Evolutionary conservation across 2,797 vertebrate genomes (phyloP), one percentile per base, ranked within the genome.

Genomic region (Gila robusta): DNA sequence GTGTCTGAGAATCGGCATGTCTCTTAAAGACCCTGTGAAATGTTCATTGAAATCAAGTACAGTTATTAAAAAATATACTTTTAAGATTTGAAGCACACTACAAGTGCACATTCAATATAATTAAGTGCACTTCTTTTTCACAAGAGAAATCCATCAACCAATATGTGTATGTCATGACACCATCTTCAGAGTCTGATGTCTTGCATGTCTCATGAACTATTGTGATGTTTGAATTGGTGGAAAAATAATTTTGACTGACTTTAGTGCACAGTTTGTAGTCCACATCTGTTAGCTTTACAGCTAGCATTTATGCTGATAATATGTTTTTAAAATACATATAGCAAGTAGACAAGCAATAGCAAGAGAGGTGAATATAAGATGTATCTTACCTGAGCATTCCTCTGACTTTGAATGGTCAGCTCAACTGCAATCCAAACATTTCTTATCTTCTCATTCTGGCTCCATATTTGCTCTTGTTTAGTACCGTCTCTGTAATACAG

Each of bases 401-500:
- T 95, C 8, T 96, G 93, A n/a, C 96, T 97, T 91, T 96, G 96
- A 93, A 98, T 96, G 82, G 95, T 96, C 91, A 97, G 93, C 88
- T 98, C 97, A 0, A 95, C 94, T 72, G 94, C 94, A 67, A 96
- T 95, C 98, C 98, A 99, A 91, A 98, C 93, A 69, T 96, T 96
- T 87, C 91, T 96, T 23, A 97, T 96, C 81, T 92, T 96, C 86
- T 97, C 97, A 16, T 93, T 94, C 77, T 96, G 96, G 0, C 95
- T 97, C 98, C 98, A 99, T 90, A 99, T 96, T 93, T 96, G 96
- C 92, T 98, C 97, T 90, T 95, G 96, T 90, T 94, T 93, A 0
- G 94, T 86, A 3, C 95, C 91, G 83, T 94, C 93, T 82, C 95
- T 94, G 91, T 97, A 95, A 92, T 97, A 95, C 89, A 98, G 95